Evolutionary conservation across 2,888 invertebrate genomes (phyloP).

Genomic region (Diogma glabrata): DNA sequence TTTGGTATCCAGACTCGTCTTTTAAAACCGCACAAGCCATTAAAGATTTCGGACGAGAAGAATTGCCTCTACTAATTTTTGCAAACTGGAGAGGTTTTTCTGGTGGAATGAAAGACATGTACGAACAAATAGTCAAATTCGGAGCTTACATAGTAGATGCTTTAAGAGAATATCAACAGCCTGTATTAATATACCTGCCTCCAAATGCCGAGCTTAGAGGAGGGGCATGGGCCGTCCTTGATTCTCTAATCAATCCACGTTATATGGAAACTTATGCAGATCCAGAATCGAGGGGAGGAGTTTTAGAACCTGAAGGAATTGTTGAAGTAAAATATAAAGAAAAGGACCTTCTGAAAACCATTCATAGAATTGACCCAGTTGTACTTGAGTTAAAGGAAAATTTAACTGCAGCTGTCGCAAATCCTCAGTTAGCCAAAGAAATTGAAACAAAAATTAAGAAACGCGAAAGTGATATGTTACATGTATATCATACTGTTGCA

Average conservation of each 20-base stretch:
- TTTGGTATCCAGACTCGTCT: constrained; percentile 99
- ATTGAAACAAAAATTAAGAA: constrained; percentile 60
- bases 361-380: constrained; percentile 57
- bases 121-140: constrained; percentile 95
- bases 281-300: constrained; percentile 82
- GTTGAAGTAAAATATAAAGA: constrained; percentile 95
- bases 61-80: constrained; percentile 90
- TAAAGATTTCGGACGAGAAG: constrained; percentile 90
- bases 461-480: constrained; percentile 63
- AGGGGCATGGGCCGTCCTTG: constrained; percentile 98
- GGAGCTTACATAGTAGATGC: constrained; percentile 98
- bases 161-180: constrained; percentile 76
- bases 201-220: constrained; percentile 93
- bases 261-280: constrained; percentile 99
- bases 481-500: constrained; percentile 80
- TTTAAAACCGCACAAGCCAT: constrained; percentile 98
- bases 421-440: constrained; percentile 29
- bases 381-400: constrained; percentile 31
- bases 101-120: constrained; percentile 99
- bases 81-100: constrained; percentile 99
- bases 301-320: constrained; percentile 91
- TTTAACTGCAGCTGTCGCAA: constrained; percentile 26
- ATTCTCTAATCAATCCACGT: constrained; percentile 86
- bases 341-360: constrained; percentile 82
- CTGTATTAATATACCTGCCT: constrained; percentile 93